Conservation (phyloP, 2,113 vertebrate species). For the Amia ocellicauda region DNA sequence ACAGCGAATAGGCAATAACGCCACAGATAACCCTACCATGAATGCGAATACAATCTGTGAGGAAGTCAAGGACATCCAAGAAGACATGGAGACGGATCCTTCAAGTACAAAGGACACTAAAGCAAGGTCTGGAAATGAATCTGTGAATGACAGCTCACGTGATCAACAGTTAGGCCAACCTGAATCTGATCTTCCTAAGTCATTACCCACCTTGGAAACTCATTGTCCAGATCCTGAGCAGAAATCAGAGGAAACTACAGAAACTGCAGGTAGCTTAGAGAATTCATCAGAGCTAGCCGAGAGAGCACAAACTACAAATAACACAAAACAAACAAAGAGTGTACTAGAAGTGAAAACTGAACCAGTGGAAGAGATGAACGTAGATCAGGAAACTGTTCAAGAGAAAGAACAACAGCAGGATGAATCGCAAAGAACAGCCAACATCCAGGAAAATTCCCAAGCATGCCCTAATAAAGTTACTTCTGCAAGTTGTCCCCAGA, state of each 20-base stretch:
- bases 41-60: conserved; percentile 20
- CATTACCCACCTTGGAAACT: conserved; percentile 4
- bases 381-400: conserved; percentile 67
- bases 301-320: conserved; percentile 42
- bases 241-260: conserved; percentile 38
- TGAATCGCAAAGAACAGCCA: conserved; percentile 20
- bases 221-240: conserved; percentile 33
- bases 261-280: conserved; percentile 30
- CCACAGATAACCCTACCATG: conserved; percentile 33
- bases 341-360: conserved; percentile 39
- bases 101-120: conserved; percentile 47
- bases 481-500: conserved; percentile 63
- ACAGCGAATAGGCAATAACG: conserved; percentile 28
- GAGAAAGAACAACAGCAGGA: conserved; percentile 63
- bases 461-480: conserved; percentile 71
- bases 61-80: conserved; percentile 30
- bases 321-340: conserved; percentile 10
- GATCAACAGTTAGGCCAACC: conserved; percentile 51
- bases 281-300: conserved; percentile 46
- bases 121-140: conserved; percentile 50
- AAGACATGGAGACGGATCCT: conserved; percentile 36
- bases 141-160: conserved; percentile 40
- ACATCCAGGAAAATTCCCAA: conserved; percentile 55
- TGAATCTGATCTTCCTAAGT: conserved; percentile 17
- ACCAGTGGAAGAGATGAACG: conserved; percentile 28